Percentiles rank a stretch among this genome's conserved stretches.
Evolutionary conservation across 2,113 vertebrate genomes (phyloP).

Genomic region (Coreoperca whiteheadi): DNA sequence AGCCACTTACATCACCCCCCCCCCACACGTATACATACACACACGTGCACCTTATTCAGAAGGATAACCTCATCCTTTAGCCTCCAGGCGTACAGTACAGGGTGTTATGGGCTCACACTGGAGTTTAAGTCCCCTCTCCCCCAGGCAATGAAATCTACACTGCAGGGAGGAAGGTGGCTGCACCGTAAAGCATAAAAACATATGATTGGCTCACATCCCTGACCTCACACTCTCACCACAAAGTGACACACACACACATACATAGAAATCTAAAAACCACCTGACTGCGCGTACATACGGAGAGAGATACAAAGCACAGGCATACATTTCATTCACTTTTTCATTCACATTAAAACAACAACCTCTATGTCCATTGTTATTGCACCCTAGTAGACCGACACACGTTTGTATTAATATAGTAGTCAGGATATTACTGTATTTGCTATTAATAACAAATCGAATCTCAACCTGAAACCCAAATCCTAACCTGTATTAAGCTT

Average conservation of each 20-base stretch:
- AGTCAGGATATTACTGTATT: neutral
- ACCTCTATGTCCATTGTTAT: neutral
- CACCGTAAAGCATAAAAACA: constrained; percentile 28
- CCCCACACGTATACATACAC: constrained; percentile 1
- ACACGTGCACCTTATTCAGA: constrained; percentile 17
- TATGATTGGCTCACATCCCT: constrained; percentile 24
- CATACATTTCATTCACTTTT: neutral
- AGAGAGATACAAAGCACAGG: neutral
- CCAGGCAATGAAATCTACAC: constrained; percentile 45
- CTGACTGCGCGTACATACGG: neutral
- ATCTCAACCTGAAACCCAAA: neutral
- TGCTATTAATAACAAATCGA: neutral
- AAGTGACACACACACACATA: neutral
- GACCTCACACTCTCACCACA: constrained; percentile 29
- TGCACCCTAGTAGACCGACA: neutral
- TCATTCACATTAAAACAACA: neutral
- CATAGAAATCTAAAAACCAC: neutral
- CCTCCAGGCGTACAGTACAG: constrained; percentile 28
- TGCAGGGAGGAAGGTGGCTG: constrained; percentile 30
- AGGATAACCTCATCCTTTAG: constrained; percentile 48
- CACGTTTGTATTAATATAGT: neutral
- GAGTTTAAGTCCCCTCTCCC: neutral
- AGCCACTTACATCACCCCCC: constrained; percentile 53
- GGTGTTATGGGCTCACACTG: constrained; percentile 8
- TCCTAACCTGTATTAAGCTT: neutral